Evolutionary conservation across 2,113 vertebrate genomes (phyloP), one percentile per base, ranked within the genome.

Genomic region (Stigmatopora nigra): DNA sequence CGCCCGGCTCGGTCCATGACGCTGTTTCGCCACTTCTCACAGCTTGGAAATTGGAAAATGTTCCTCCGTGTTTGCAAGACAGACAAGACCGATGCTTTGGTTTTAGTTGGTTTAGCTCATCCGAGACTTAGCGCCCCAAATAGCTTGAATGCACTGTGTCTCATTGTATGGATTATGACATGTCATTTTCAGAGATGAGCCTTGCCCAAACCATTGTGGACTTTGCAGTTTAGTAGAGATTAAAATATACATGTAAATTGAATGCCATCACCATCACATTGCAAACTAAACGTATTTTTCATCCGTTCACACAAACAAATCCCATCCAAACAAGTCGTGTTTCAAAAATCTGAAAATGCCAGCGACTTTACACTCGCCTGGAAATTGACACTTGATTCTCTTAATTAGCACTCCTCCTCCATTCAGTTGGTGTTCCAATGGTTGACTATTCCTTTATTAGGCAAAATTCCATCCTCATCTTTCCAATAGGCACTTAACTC

Each of bases 401-500:
- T 83, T 89, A 90, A 91, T 91, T 88, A 88, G 88, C 81, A 85
- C 81, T 84, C 82, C 75, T 86, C 72, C 72, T 71, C 82, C 84
- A 86, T 88, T 89, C 86, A 86, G 78, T 70, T 46, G 36, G 59
- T 74, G 87, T 89, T 91, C 88, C 86, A 86, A 58, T 89, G 88
- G 86, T 81, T 89, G 88, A 87, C 84, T 88, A 78, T 88, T 87
- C 85, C 86, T 88, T 89, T 88, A 90, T 88, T 90, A 88, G 85
- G 82, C 85, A 79, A 84, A 84, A 86, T 90, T 90, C 86, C 88
- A 86, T 88, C 86, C 86, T 82, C 79, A 84, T 81, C 85, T 85
- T 86, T 86, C 86, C 87, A 88, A 88, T 88, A 89, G 84, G 84
- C 82, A 87, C 89, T 89, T 89, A 89, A 87, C 89, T 90, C 79